Conservation (phyloP, 2,888 invertebrate species). For the Labia minor region DNA sequence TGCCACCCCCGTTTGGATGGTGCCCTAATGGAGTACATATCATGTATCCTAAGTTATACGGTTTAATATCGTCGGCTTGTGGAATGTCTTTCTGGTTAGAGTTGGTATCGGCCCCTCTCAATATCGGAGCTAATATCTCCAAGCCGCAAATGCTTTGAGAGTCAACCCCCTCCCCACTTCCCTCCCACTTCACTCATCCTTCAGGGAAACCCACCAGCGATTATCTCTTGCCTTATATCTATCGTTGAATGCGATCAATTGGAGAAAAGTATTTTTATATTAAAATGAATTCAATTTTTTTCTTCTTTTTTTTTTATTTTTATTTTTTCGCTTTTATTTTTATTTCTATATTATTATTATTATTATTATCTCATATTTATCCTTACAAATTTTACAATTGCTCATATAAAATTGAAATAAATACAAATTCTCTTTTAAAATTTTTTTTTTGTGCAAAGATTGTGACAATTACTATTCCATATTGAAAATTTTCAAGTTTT, state of each 20-base stretch:
- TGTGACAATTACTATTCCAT: too few relatives aligned
- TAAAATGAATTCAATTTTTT: constrained; percentile 4
- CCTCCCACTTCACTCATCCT: neutral
- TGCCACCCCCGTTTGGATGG: neutral
- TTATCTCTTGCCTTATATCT: constrained; percentile 13
- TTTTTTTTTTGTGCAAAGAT: too few relatives aligned
- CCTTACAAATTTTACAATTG: too few relatives aligned
- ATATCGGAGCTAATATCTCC: constrained; percentile 13
- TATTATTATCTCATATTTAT: too few relatives aligned
- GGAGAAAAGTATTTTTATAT: constrained; percentile 5
- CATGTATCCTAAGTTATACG: constrained; percentile 7
- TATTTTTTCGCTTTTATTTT: neutral
- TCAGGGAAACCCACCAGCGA: neutral
- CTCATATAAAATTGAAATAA: too few relatives aligned
- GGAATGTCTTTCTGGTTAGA: constrained; percentile 7
- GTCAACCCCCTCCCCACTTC: neutral
- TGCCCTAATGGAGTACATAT: neutral
- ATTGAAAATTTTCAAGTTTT: too few relatives aligned
- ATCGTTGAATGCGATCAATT: constrained; percentile 1
- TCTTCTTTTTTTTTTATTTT: neutral
- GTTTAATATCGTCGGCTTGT: constrained; percentile 3
- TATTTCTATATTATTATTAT: neutral
- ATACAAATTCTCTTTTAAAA: too few relatives aligned
- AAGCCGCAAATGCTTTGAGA: constrained; percentile 9
- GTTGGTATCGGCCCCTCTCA: constrained; percentile 1